Base-by-base conservation (phyloP, 1,140 invertebrate species). In the Apis cerana region DNA sequence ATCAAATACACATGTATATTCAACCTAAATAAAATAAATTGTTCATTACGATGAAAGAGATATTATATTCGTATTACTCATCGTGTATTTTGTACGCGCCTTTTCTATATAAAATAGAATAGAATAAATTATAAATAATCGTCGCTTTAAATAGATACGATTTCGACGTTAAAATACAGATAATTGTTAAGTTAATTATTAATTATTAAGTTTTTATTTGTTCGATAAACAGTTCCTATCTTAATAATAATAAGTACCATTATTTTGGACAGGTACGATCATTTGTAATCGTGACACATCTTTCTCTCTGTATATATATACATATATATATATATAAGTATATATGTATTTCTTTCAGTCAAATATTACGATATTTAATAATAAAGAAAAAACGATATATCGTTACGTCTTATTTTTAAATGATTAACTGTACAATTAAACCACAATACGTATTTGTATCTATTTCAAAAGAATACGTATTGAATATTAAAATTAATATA, bases 51-150 rank as follows among this genome's bases (percentile, higher is more conserved):
- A 4, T 1, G 27, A 85, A 48, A 23, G 52, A 21, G 80, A 52
- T 27, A 58, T 13, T 48, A n/a, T 68, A 19, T 81, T 56, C 62
- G n/a, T 56, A 61, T 75, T 67, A 62, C 65, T 50, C 71, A 23
- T 50, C 75, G 23, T 74, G 76, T 85, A 76, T 85, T 86, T 86
- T 86, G n/a, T 75, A 85, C 78, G 54, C 71, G 71, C 56, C 17
- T 59, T 75, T 58, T 58, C 19, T 74, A 56, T 86, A 85, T 72
- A 85, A 75, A 85, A 85, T 13, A 43, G 58, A 85, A 86, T 76
- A 85, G 85, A 86, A 17, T 76, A 62, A 85, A 72, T 52, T n/a
- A n/a, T 62, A 52, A 70, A 64, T 23, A 54, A 80, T 13, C 10
- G 7, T 80, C 56, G 27, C 23, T 74, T 43, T 27, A 13, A 69